Evolutionary conservation across 2,797 vertebrate genomes (phyloP).

Genomic region (Loris lydekkerianus): DNA sequence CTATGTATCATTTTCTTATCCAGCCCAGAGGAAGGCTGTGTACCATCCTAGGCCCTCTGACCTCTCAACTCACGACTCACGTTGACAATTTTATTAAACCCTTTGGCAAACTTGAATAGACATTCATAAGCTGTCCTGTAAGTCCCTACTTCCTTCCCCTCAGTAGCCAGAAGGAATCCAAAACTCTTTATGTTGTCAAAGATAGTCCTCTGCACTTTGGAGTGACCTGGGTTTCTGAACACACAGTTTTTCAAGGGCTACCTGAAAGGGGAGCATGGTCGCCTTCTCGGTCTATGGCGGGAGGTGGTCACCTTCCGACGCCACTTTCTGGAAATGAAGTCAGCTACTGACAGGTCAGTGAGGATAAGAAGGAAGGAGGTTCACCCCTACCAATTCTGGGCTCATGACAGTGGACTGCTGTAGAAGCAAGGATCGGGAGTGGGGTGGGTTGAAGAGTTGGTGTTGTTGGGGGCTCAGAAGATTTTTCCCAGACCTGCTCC

Average conservation of each 20-base stretch:
- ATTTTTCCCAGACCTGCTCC: constrained; percentile 24
- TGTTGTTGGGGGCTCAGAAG: not conserved
- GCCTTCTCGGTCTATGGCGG: constrained; percentile 92
- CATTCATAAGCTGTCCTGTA: not conserved
- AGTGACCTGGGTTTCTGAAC: constrained; percentile 76
- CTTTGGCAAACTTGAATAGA: constrained; percentile 3
- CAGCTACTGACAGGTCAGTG: constrained; percentile 93
- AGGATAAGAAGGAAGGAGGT: constrained; percentile 6
- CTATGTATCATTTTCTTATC: constrained; percentile 39
- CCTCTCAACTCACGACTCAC: not conserved
- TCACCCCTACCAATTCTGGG: not conserved
- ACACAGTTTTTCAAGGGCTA: constrained; percentile 88
- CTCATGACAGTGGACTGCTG: not conserved
- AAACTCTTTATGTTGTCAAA: constrained; percentile 44
- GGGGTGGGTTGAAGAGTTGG: not conserved
- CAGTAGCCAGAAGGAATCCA: constrained; percentile 26
- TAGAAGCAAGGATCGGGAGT: not conserved
- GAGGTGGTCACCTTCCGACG: constrained; percentile 91
- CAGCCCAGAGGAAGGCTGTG: not conserved
- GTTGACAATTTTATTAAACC: constrained; percentile 41
- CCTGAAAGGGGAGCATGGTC: constrained; percentile 88
- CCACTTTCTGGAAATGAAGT: constrained; percentile 93
- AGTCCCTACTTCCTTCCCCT: not conserved
- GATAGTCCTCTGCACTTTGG: constrained; percentile 70
- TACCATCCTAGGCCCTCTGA: not conserved